Evolutionary conservation across 2,113 vertebrate genomes (phyloP).

Genomic region (Gymnobelideus leadbeateri): DNA sequence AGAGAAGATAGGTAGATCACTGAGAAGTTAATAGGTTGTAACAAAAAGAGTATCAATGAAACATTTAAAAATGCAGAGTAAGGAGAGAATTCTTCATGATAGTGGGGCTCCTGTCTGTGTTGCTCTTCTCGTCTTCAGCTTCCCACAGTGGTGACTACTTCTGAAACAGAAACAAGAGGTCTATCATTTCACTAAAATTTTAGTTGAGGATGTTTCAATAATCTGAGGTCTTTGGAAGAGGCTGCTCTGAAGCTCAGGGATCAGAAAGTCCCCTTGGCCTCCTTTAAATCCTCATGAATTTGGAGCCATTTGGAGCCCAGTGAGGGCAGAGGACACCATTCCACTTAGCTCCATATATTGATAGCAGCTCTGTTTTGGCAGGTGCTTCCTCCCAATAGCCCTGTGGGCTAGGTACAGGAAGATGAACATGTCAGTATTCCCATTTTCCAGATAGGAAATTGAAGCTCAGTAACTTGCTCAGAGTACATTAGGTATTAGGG

Average conservation of each 20-base stretch:
- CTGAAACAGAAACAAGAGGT: not conserved
- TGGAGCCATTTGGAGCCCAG: not conserved
- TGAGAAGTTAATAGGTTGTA: not conserved
- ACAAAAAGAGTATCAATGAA: not conserved
- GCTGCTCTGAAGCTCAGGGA: not conserved
- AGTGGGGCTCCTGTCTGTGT: not conserved
- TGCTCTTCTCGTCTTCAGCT: not conserved
- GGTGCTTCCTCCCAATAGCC: not conserved
- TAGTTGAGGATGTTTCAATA: not conserved
- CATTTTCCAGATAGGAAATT: not conserved
- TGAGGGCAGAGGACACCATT: not conserved
- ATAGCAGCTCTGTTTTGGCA: not conserved
- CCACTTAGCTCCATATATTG: not conserved
- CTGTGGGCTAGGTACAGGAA: not conserved
- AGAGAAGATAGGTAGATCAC: not conserved
- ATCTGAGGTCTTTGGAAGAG: not conserved
- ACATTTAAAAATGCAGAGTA: not conserved
- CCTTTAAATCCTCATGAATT: not conserved
- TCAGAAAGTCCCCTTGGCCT: not conserved
- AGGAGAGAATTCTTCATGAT: not conserved
- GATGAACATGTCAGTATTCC: not conserved
- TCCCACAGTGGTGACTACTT: not conserved
- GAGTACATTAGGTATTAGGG: not conserved
- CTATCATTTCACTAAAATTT: not conserved
- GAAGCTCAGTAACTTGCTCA: not conserved